phyloP scores from a whole-genome alignment of 2,797 vertebrate species.

The Pyrocephalus nanus region DNA sequence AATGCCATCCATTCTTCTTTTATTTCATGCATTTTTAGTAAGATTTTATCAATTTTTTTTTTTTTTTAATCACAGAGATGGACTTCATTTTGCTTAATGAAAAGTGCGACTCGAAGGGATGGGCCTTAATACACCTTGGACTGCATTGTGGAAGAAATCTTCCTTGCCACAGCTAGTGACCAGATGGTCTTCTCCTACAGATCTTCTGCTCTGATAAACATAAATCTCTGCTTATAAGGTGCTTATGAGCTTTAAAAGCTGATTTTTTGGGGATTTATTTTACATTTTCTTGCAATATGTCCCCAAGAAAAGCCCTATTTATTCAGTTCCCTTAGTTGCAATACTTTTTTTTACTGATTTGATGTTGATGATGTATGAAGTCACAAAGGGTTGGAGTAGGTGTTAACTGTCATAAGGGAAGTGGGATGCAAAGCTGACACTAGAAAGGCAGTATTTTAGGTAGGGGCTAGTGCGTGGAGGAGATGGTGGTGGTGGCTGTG shows the following conservation, averaged over 20 bases:
- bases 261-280: background rate
- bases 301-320: background rate
- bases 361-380: background rate
- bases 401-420: background rate
- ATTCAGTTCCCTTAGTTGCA: background rate
- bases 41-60: background rate
- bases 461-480: background rate
- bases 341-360: background rate
- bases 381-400: background rate
- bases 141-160: background rate
- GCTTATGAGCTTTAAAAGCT: background rate
- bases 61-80: background rate
- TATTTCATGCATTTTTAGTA: background rate
- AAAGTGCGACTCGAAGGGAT: background rate
- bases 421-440: rapidly evolving
- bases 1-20: background rate
- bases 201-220: background rate
- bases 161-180: background rate
- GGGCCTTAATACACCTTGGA: background rate
- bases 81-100: background rate
- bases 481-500: background rate
- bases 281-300: background rate
- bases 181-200: background rate
- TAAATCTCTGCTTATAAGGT: background rate
- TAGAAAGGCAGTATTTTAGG: background rate